Conservation (phyloP, 2,113 vertebrate genomes). For the Desmodus rotundus region DNA sequence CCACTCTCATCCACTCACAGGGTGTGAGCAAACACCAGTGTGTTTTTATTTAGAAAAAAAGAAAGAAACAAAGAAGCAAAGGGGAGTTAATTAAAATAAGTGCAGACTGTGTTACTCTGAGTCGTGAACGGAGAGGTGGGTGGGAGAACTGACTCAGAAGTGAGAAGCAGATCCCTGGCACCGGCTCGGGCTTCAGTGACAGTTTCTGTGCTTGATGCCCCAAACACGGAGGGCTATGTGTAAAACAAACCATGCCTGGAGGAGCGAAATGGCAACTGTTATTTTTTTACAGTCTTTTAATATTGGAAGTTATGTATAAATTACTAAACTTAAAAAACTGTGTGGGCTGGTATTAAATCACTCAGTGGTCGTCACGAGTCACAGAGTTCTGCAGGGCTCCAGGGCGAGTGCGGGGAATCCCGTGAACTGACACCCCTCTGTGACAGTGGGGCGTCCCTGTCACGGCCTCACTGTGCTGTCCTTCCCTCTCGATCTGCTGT, state of each 20-base stretch:
- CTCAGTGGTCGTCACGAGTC: neutral
- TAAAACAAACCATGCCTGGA: constrained; percentile 79
- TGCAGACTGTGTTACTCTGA: constrained; percentile 70
- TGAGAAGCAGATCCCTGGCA: constrained; percentile 83
- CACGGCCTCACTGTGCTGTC: neutral
- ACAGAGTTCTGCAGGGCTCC: neutral
- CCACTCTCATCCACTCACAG: neutral
- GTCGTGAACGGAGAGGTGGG: constrained; percentile 66
- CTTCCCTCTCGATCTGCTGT: neutral
- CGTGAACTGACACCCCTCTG: neutral
- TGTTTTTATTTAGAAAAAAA: neutral
- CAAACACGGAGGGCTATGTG: constrained; percentile 77
- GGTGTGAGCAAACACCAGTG: neutral
- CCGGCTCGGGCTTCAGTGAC: constrained; percentile 75
- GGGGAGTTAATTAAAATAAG: constrained; percentile 75
- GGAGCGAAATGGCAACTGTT: constrained; percentile 78
- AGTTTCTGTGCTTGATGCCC: constrained; percentile 81
- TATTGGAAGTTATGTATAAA: constrained; percentile 55
- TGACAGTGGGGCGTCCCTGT: neutral
- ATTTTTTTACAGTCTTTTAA: constrained; percentile 70
- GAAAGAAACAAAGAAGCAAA: neutral
- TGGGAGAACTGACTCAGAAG: constrained; percentile 80
- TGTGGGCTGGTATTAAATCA: neutral
- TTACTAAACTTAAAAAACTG: constrained; percentile 45
- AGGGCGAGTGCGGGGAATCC: neutral